phyloP scores from a whole-genome alignment of 2,888 invertebrate genomes.

The Conus canariensis region DNA sequence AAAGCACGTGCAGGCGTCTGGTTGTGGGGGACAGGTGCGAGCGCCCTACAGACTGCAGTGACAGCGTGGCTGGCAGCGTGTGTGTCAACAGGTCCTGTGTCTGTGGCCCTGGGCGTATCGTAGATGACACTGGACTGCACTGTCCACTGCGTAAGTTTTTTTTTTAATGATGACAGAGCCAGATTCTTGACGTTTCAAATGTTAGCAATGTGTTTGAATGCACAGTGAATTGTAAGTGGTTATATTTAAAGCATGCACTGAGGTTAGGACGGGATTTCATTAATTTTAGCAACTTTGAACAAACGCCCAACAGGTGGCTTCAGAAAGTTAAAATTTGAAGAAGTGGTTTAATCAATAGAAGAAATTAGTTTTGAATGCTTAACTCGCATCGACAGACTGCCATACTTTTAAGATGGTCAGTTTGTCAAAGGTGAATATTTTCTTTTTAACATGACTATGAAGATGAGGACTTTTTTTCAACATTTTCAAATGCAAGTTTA shows the following conservation, averaged over 20 bases:
- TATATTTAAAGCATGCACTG: neutral
- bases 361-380: too few relatives aligned
- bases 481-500: neutral
- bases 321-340: too few relatives aligned
- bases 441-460: too few relatives aligned
- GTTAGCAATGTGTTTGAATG: too few relatives aligned
- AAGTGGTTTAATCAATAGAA: too few relatives aligned
- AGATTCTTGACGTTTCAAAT: too few relatives aligned
- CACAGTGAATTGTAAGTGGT: neutral
- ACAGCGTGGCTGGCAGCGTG: slow-evolving; percentile 35
- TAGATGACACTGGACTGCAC: neutral
- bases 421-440: too few relatives aligned
- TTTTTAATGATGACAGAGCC: neutral
- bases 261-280: neutral
- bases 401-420: too few relatives aligned
- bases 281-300: neutral
- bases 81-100: slow-evolving; percentile 31
- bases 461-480: too few relatives aligned
- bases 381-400: too few relatives aligned
- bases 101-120: slow-evolving; percentile 31
- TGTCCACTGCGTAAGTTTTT: slow-evolving; percentile 43
- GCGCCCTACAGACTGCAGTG: slow-evolving; percentile 19
- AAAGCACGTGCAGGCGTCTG: slow-evolving; percentile 18
- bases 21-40: slow-evolving; percentile 30
- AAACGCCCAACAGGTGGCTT: too few relatives aligned